Base-by-base conservation (phyloP, 2,797 vertebrate genomes). In the Lindbergichthys nudifrons region DNA sequence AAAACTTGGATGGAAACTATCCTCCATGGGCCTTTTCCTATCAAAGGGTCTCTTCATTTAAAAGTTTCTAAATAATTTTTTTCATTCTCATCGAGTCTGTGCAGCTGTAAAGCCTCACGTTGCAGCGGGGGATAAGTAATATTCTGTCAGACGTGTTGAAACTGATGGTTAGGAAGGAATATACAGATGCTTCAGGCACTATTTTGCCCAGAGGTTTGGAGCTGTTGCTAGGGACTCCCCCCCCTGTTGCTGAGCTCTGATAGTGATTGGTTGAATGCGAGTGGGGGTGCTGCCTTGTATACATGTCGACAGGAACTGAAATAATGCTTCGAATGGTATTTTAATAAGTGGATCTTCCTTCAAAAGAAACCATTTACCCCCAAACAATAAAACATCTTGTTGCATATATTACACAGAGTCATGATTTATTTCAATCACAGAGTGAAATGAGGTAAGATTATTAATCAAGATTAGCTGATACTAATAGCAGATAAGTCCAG, bases 391-490 rank as follows among this genome's bases (percentile, higher is more conserved):
- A 83, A 43, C 61, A 50, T n/a, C 70, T 75, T 74, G 65, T 59
- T 80, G 80, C 69, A 81, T 85, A 70, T 78, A 73, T 90, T 85
- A 78, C 65, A 77, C 46, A 57, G 30, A 75, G 45, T 83, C 84
- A 85, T 89, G 53, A 74, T 81, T 63, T 63, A 75, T 90, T 92
- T 92, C 83, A 90, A 89, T 92, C 87, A 84, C 39, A 66, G 46
- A 69, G 65, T 4, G 66, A 84, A 92, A 92, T 92, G 83, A 83
- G 70, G 61, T 77, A 68, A 86, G 88, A 93, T 92, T 92, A 83
- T 90, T 90, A 85, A 92, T 92, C 89, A 89, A 92, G 92, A 93
- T 92, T 84, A 82, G 53, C 39, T 70, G 87, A 92, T 87, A 47
- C 52, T 87, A 80, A 84, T 86, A 86, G 82, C 62, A 88, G 90